These are phyloP conservation scores for Elysia crispata DNA, from an alignment of 2,888 invertebrate genomes.

Conservation along the genomic window DNA sequence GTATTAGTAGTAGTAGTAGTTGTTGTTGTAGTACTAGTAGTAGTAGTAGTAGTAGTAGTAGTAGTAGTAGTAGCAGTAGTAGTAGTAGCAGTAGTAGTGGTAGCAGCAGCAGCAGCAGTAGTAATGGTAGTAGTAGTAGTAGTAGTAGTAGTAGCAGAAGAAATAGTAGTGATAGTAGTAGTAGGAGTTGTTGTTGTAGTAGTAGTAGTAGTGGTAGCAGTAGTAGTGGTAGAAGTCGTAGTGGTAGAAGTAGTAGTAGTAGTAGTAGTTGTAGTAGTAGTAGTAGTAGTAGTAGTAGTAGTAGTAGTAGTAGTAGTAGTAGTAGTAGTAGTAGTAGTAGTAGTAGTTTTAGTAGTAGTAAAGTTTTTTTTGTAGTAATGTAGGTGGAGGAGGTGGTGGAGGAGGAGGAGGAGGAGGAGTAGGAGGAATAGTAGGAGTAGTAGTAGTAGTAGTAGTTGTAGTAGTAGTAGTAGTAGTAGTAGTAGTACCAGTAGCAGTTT, in stretches of 20 bases:
- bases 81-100: constrained; percentile 1
- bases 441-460: neutral
- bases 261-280: constrained; percentile 4
- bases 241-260: neutral
- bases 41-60: constrained; percentile 9
- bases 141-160: neutral
- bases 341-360: too few species aligned
- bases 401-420: too few species aligned
- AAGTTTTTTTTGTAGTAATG: neutral
- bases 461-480: constrained; percentile 14
- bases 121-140: neutral
- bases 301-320: neutral
- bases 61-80: constrained; percentile 4
- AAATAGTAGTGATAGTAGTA: too few species aligned
- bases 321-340: neutral
- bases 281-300: neutral
- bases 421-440: too few species aligned
- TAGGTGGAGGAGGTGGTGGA: too few species aligned
- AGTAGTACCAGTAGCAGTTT: too few species aligned
- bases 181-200: too few species aligned
- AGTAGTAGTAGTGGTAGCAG: too few species aligned
- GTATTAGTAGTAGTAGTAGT: too few species aligned
- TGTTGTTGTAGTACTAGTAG: constrained; percentile 1
- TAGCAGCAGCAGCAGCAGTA: neutral
- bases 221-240: too few species aligned